These are phyloP conservation scores for Ameiurus melas DNA, from an alignment of 2,113 vertebrate species.

Conservation along the genomic window DNA sequence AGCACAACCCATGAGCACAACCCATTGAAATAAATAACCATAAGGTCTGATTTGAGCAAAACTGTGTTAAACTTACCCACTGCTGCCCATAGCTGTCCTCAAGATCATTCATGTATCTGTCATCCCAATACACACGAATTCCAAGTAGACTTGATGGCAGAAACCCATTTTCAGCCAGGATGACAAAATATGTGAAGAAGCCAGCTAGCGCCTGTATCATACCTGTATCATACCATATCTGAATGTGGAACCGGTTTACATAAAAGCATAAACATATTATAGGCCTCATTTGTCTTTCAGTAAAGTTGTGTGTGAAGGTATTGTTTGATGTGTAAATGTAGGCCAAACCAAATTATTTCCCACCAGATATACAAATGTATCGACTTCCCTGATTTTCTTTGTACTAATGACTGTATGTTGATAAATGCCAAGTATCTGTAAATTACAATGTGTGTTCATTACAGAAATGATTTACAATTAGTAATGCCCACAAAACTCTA, in stretches of 20 bases:
- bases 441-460: not conserved
- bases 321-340: not conserved
- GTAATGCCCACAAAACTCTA: not conserved
- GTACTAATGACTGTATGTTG: too few species aligned
- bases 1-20: not conserved
- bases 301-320: not conserved
- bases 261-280: not conserved
- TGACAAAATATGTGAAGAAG: constrained; percentile 77
- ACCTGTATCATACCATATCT: constrained; percentile 84
- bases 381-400: not conserved
- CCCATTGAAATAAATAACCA: not conserved
- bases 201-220: constrained; percentile 88
- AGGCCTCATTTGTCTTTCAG: not conserved
- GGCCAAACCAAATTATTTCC: not conserved
- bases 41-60: not conserved
- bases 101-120: constrained; percentile 78
- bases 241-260: not conserved
- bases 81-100: constrained; percentile 72
- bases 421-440: not conserved
- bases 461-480: not conserved
- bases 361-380: not conserved
- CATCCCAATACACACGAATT: constrained; percentile 79
- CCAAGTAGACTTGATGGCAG: constrained; percentile 75
- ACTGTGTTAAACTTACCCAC: constrained; percentile 70
- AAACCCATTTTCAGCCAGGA: constrained; percentile 60